A percentile compares a stretch with the other conserved stretches of the same genome.
Conservation (phyloP, 2,888 invertebrate species). For the Xestia rhomboidea region DNA sequence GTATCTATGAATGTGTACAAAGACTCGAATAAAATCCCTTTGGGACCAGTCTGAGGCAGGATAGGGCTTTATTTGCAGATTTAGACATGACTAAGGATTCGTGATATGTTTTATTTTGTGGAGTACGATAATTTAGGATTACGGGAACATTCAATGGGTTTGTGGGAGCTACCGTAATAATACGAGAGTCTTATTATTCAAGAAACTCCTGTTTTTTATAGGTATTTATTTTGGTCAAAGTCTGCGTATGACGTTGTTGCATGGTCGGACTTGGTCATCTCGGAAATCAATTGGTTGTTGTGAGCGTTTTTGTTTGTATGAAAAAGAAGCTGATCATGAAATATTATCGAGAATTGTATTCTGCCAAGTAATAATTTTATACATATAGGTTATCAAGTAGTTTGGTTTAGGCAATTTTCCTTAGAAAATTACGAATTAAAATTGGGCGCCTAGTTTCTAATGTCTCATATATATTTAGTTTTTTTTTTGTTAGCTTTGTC, state of each 20-base stretch:
- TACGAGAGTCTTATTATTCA: neutral
- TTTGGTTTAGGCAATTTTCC: neutral
- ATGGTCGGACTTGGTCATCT: neutral
- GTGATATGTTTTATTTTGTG: constrained; percentile 73
- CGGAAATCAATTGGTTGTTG: neutral
- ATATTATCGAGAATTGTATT: neutral
- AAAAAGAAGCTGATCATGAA: neutral
- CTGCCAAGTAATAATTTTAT: neutral
- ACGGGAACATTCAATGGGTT: constrained; percentile 55
- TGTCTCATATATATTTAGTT: too few species aligned
- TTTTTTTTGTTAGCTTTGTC: too few species aligned
- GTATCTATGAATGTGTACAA: constrained; percentile 63
- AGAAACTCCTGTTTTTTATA: neutral
- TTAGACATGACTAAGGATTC: constrained; percentile 80
- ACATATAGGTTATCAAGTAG: too few species aligned
- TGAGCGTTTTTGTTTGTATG: neutral
- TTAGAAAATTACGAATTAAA: neutral
- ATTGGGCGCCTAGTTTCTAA: neutral
- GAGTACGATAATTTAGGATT: constrained; percentile 76
- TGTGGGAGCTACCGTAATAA: constrained; percentile 12
- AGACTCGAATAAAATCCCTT: constrained; percentile 68
- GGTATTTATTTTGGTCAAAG: neutral
- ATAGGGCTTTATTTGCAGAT: constrained; percentile 80
- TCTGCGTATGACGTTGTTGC: neutral
- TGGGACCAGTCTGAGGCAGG: constrained; percentile 74